These are phyloP conservation scores for Zele albiditarsus DNA, from an alignment of 2,888 invertebrate species.

Conservation along the genomic window DNA sequence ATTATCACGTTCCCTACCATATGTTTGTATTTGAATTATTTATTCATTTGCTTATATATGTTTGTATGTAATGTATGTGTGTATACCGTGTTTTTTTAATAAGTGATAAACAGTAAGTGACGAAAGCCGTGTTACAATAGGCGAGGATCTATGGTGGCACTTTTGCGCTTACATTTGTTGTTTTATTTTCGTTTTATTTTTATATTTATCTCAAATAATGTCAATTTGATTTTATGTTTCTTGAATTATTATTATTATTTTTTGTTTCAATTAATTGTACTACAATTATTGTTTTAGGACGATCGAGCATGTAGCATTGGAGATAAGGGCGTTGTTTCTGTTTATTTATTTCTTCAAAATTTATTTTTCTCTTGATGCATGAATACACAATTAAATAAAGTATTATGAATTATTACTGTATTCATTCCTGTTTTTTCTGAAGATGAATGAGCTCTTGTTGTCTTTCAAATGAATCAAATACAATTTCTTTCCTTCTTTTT, in stretches of 20 bases:
- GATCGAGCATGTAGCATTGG: background rate
- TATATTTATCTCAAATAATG: background rate
- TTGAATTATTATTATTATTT: background rate
- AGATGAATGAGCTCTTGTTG: background rate
- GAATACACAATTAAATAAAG: background rate
- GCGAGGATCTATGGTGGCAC: slow-evolving; percentile 27
- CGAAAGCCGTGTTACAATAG: slow-evolving; percentile 35
- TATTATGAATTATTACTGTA: background rate
- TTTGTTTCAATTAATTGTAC: background rate
- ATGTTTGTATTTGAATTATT: background rate
- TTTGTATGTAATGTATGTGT: background rate
- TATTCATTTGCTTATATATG: slow-evolving; percentile 11
- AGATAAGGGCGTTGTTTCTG: background rate
- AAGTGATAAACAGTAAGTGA: slow-evolving; percentile 1
- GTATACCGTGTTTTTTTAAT: background rate
- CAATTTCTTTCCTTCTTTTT: background rate
- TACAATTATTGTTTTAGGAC: background rate
- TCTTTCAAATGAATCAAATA: background rate
- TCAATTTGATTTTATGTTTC: background rate
- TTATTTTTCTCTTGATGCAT: background rate
- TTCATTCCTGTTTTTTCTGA: background rate
- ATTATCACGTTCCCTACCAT: background rate
- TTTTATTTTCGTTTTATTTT: background rate
- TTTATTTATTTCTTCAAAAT: background rate
- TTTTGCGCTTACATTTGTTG: background rate